A percentile compares a stretch with the other conserved stretches of the same genome.
phyloP scores from a whole-genome alignment of 2,113 vertebrate genomes.

The Neolamprologus hecqui region DNA sequence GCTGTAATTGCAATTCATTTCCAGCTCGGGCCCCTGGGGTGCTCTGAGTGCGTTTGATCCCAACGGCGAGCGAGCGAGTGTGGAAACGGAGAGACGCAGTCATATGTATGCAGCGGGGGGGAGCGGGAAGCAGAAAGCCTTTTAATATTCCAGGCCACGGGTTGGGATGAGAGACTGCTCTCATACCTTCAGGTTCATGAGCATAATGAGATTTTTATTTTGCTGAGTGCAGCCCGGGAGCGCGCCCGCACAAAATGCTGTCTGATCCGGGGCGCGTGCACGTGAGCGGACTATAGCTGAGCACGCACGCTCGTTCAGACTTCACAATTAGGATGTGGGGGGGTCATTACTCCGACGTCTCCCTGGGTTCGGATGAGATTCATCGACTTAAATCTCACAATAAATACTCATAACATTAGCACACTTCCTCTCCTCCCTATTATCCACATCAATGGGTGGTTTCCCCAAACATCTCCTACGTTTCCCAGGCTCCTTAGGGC shows the following conservation, averaged over 20 bases:
- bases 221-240: conserved; percentile 43
- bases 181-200: conserved; percentile 73
- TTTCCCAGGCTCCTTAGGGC: conserved; percentile 22
- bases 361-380: conserved; percentile 12
- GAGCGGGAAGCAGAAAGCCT: conserved; percentile 23
- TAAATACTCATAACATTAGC: conserved; percentile 35
- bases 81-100: conserved; percentile 48
- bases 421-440: background rate
- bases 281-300: background rate
- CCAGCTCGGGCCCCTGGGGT: conserved; percentile 65
- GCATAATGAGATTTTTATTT: conserved; percentile 73
- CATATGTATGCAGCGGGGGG: conserved; percentile 46
- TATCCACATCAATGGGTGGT: conserved; percentile 15
- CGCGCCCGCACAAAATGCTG: background rate
- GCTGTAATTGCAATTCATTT: conserved; percentile 89
- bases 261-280: conserved; percentile 3
- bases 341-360: conserved; percentile 8
- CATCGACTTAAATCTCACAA: conserved; percentile 15
- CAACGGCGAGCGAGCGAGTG: conserved; percentile 44
- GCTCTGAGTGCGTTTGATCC: conserved; percentile 57
- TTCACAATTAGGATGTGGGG: background rate
- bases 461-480: conserved; percentile 35
- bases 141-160: conserved; percentile 69
- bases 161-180: conserved; percentile 67
- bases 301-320: background rate